Evolutionary conservation across 2,888 invertebrate genomes (phyloP), one percentile per base, ranked within the genome.

Genomic region (Drosophila siamana): DNA sequence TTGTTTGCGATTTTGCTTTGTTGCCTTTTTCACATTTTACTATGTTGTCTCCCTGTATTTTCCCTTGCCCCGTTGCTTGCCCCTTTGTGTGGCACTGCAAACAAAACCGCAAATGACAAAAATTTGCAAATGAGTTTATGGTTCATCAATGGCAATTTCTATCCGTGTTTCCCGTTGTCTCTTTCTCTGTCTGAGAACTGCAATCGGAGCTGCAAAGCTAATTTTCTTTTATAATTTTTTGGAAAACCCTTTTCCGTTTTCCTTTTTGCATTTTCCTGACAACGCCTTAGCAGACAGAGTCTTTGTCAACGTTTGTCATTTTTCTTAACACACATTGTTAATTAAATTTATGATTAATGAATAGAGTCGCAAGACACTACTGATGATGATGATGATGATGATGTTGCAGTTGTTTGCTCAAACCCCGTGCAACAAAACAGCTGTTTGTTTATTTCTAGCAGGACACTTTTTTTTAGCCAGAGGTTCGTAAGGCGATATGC

Each of bases 301-400:
- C 52, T 16, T 70, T 62, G 74, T 77, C 82, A 81, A 74, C 56
- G 78, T 51, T 61, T 74, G 69, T 67, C 63, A 59, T 61, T 41
- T 41, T 62, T 44, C 61, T 38, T 54, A 41, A 44, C 40, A 51
- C 55, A 40, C 44, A 52, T 77, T 84, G 86, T 84, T 85, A 88
- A 85, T 85, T 85, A 88, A 86, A 85, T 86, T 76, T 71, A 84
- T 85, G 85, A 85, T 85, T 85, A 85, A 85, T 80, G 80, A 78
- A 70, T 70, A 38, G 44, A 28, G 6, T 11, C 46, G 19, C 65
- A 68, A 62, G 78, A 74, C 28, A 48, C 19, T 66, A 33, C 16
- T 62, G 61, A 65, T 70, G 56, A 47, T 73, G 76, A 47, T 69
- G 55, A 46, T 60, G 72, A 30, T 63, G 81, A 65, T 73, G 79